Evolutionary conservation across 2,113 vertebrate species (phyloP).

Genomic region (Spermophilus dauricus): DNA sequence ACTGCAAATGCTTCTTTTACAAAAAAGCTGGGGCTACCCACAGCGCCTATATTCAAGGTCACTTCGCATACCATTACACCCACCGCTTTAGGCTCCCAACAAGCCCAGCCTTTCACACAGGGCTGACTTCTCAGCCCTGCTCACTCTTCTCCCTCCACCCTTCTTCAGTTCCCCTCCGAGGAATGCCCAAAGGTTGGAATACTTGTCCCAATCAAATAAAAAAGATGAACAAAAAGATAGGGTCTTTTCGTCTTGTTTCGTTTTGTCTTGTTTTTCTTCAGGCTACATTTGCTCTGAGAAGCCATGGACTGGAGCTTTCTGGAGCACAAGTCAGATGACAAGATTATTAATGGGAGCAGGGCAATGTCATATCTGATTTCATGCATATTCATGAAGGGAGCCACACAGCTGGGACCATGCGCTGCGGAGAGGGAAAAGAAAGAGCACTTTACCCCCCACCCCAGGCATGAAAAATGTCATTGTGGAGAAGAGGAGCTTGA

Average conservation of each 20-base stretch:
- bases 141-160: conserved; percentile 70
- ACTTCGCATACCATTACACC: conserved; percentile 94
- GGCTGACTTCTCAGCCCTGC: conserved; percentile 82
- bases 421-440: conserved; percentile 87
- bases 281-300: conserved; percentile 88
- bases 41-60: conserved; percentile 94
- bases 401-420: conserved; percentile 94
- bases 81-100: conserved; percentile 89
- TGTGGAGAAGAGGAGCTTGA: conserved; percentile 84
- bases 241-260: conserved; percentile 79
- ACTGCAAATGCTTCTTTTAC: conserved; percentile 98
- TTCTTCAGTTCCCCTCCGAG: conserved; percentile 77
- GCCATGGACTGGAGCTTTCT: conserved; percentile 91
- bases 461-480: conserved; percentile 88
- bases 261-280: conserved; percentile 83
- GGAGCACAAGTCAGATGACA: conserved; percentile 95
- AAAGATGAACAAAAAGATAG: conserved; percentile 76
- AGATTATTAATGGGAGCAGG: conserved; percentile 97
- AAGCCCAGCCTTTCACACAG: conserved; percentile 89
- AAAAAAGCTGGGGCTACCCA: conserved; percentile 95
- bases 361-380: conserved; percentile 94
- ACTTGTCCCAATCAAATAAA: conserved; percentile 88
- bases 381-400: conserved; percentile 97
- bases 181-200: conserved; percentile 88
- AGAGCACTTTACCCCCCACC: conserved; percentile 83